Percentiles rank a stretch among this genome's conserved stretches.
Evolutionary conservation across 2,797 vertebrate genomes (phyloP).

Genomic region (Catostomus latipinnis): DNA sequence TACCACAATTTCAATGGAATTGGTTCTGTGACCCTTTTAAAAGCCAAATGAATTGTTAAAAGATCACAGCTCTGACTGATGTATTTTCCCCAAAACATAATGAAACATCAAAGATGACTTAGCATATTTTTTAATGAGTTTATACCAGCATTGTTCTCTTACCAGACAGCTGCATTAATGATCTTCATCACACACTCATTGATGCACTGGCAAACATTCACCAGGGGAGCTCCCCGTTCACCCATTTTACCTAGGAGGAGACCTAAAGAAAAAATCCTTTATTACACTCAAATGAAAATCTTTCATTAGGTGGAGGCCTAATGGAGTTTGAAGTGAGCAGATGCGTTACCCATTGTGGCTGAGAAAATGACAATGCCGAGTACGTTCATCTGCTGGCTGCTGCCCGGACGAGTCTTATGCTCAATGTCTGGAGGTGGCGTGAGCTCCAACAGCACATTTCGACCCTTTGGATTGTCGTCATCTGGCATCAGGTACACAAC

Average conservation of each 20-base stretch:
- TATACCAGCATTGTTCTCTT: constrained; percentile 54
- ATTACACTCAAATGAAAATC: neutral
- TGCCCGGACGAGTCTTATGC: constrained; percentile 84
- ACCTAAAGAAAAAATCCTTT: constrained; percentile 68
- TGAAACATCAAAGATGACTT: no score
- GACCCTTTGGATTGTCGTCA: constrained; percentile 75
- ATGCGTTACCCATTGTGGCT: constrained; percentile 84
- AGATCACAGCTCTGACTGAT: no score
- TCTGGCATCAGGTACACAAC: constrained; percentile 85
- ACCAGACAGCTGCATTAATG: constrained; percentile 90
- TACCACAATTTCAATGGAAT: no score
- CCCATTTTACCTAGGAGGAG: constrained; percentile 89
- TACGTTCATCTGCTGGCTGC: constrained; percentile 90
- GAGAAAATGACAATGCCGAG: constrained; percentile 92
- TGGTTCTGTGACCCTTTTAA: no score
- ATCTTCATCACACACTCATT: constrained; percentile 94
- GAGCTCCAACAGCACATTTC: constrained; percentile 82
- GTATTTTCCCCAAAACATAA: no score
- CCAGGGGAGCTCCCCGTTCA: constrained; percentile 82
- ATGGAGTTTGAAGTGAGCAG: neutral
- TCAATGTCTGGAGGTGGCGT: constrained; percentile 82
- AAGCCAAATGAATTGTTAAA: no score
- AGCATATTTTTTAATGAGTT: neutral
- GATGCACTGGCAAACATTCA: constrained; percentile 89
- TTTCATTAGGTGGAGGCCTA: no score